These are phyloP conservation scores for Brienomyrus brachyistius DNA, from an alignment of 2,113 vertebrate genomes.

Conservation along the genomic window DNA sequence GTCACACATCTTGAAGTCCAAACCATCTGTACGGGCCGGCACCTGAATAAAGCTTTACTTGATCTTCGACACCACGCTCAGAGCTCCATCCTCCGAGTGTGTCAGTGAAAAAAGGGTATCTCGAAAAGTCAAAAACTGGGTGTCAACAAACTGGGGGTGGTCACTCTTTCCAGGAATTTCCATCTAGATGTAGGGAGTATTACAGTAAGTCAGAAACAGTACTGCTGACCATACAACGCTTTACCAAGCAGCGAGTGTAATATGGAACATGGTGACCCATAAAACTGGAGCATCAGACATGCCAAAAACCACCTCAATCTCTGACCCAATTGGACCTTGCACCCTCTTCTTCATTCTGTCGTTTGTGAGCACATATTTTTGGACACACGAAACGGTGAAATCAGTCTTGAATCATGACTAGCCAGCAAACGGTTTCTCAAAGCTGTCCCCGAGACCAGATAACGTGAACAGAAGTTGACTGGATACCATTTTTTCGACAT, in stretches of 20 bases:
- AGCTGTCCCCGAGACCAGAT: constrained; percentile 45
- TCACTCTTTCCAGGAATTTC: not conserved
- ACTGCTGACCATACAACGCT: not conserved
- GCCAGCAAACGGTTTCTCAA: constrained; percentile 39
- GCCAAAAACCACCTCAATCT: not conserved
- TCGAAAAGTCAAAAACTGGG: not conserved
- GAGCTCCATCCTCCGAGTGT: not conserved
- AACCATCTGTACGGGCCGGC: not conserved
- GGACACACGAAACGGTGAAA: not conserved
- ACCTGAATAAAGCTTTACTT: not conserved
- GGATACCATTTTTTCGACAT: constrained; percentile 40
- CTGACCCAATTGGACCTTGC: not conserved
- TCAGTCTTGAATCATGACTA: constrained; percentile 37
- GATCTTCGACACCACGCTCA: not conserved
- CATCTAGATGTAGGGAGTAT: not conserved
- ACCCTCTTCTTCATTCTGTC: not conserved
- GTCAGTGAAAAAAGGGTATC: not conserved
- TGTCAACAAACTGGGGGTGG: not conserved
- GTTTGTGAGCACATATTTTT: not conserved
- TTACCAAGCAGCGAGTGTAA: not conserved
- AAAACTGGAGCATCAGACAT: not conserved
- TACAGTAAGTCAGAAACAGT: not conserved
- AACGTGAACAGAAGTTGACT: constrained; percentile 45
- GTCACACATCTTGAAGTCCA: not conserved
- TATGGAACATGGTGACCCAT: not conserved